A percentile compares a stretch with the other conserved stretches of the same genome.
Evolutionary conservation across 92 coral and sea anemone genomes (phyloP).

Genomic region (Epizoanthus scotinus): DNA sequence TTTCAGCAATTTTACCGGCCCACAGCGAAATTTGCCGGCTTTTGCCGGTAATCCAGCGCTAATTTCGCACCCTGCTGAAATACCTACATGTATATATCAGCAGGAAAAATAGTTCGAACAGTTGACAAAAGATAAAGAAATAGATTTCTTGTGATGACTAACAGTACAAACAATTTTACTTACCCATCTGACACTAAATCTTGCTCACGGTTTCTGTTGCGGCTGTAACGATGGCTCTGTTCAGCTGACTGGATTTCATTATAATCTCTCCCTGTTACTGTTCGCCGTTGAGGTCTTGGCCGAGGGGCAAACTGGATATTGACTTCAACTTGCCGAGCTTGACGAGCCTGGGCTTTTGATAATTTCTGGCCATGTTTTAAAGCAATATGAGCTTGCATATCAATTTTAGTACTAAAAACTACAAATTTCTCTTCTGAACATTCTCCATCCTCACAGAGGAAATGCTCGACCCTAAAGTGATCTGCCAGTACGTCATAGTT

Average conservation of each 20-base stretch:
- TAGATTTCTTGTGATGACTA: too few species aligned
- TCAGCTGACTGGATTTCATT: conserved; percentile 65
- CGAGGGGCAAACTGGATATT: conserved; percentile 82
- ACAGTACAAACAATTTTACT: conserved; percentile 37
- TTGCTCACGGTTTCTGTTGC: conserved; percentile 40
- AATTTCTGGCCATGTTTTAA: conserved; percentile 74
- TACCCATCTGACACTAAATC: conserved; percentile 39
- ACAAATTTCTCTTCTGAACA: conserved; percentile 85
- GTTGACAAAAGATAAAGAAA: too few species aligned
- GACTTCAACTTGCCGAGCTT: conserved; percentile 90
- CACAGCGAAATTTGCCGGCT: too few species aligned
- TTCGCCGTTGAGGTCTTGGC: conserved; percentile 55
- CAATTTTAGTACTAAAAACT: conserved; percentile 92
- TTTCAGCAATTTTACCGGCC: too few species aligned
- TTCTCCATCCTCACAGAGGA: conserved; percentile 91
- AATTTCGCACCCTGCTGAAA: too few species aligned
- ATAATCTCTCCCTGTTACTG: conserved; percentile 74
- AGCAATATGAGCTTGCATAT: conserved; percentile 88
- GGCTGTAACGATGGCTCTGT: conserved; percentile 56
- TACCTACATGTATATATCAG: too few species aligned
- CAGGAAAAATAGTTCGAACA: too few species aligned
- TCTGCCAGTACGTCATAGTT: conserved; percentile 68
- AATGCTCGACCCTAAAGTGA: conserved; percentile 85
- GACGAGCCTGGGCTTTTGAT: conserved; percentile 91
- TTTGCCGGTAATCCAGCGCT: too few species aligned